Conservation (phyloP, 2,888 invertebrate species). For the Thymelicus lineola region DNA sequence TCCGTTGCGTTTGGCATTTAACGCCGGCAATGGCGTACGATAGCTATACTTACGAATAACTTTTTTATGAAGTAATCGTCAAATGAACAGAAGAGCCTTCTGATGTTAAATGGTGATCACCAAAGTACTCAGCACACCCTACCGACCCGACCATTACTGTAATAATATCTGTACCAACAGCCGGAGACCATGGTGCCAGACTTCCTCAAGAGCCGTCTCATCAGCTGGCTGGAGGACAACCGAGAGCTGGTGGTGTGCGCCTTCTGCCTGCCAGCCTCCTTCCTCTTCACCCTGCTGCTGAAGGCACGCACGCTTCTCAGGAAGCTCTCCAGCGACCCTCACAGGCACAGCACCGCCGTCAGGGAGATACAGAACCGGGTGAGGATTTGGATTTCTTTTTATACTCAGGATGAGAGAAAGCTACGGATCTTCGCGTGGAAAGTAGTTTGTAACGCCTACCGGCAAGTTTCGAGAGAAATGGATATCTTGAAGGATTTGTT, state of each 20-base stretch:
- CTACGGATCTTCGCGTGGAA: too few relatives aligned
- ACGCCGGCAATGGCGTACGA: too few relatives aligned
- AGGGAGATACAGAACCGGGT: constrained; percentile 76
- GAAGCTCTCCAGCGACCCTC: constrained; percentile 64
- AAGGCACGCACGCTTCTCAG: constrained; percentile 65
- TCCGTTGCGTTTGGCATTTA: too few relatives aligned
- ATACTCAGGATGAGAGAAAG: background rate
- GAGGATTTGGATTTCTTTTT: constrained; percentile 10
- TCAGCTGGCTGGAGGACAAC: constrained; percentile 86
- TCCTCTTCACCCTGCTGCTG: constrained; percentile 83
- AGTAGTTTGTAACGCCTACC: too few relatives aligned
- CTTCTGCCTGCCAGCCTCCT: constrained; percentile 88
- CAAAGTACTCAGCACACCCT: too few relatives aligned
- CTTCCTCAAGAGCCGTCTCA: constrained; percentile 58
- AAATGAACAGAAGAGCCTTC: too few relatives aligned
- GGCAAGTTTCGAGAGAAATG: too few relatives aligned
- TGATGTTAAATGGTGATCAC: too few relatives aligned
- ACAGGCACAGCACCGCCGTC: constrained; percentile 75
- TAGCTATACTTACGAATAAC: too few relatives aligned
- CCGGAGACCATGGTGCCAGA: constrained; percentile 20
- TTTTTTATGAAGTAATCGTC: too few relatives aligned
- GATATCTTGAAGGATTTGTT: too few relatives aligned
- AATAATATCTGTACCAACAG: background rate
- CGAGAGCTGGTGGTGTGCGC: constrained; percentile 86
- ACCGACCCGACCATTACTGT: too few relatives aligned